Conservation (phyloP, 2,888 invertebrate species). For the Lamellibrachia satsuma region DNA sequence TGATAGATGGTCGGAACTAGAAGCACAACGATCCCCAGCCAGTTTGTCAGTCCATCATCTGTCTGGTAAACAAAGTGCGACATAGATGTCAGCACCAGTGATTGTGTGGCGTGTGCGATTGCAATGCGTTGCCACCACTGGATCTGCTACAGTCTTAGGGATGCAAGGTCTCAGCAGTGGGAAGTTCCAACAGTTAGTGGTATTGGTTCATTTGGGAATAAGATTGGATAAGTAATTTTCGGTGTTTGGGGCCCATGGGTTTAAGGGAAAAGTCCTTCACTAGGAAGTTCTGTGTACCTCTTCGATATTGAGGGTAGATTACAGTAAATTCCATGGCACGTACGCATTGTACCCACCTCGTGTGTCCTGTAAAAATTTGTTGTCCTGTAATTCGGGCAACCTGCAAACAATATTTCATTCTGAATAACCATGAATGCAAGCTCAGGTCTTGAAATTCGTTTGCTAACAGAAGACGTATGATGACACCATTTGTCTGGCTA, state of each 20-base stretch:
- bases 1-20: not conserved
- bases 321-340: too few species aligned
- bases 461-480: not conserved
- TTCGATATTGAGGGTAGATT: too few species aligned
- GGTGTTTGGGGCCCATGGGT: not conserved
- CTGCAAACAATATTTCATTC: too few species aligned
- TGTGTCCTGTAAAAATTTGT: too few species aligned
- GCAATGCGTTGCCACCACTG: not conserved
- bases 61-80: conserved; percentile 12
- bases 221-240: not conserved
- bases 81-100: not conserved
- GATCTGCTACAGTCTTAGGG: not conserved
- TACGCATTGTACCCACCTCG: too few species aligned
- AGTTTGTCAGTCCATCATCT: not conserved
- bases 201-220: not conserved
- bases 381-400: too few species aligned
- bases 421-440: not conserved
- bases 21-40: not conserved
- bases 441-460: not conserved
- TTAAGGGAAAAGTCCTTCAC: not conserved
- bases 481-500: not conserved
- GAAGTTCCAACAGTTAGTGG: not conserved
- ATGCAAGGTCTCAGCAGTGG: not conserved
- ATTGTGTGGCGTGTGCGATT: not conserved
- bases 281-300: too few species aligned